Conservation (phyloP, 2,888 invertebrate genomes). For the Ptycholaimellus sp. region DNA sequence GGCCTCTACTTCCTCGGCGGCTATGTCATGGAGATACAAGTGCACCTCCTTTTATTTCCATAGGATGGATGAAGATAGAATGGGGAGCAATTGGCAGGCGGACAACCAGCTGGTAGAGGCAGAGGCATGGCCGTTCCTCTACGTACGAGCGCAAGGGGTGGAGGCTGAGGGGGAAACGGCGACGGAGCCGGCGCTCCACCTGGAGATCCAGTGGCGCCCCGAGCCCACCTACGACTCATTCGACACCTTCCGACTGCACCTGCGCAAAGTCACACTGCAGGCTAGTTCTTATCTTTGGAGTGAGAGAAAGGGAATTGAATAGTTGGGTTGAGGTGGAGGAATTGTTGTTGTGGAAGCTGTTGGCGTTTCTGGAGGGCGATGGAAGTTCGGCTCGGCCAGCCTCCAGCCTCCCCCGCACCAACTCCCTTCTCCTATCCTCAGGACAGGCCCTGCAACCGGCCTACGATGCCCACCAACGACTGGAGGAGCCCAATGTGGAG, state of each 20-base stretch:
- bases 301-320: too few species aligned
- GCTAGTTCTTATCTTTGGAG: too few species aligned
- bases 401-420: not conserved
- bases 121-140: slow-evolving; percentile 56
- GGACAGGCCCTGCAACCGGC: too few species aligned
- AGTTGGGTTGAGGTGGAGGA: slow-evolving; percentile 69
- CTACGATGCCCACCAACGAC: too few species aligned
- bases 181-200: slow-evolving; percentile 46
- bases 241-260: slow-evolving; percentile 51
- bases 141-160: slow-evolving; percentile 37
- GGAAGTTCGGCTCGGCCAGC: slow-evolving; percentile 26
- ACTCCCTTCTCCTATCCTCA: too few species aligned
- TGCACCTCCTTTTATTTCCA: slow-evolving; percentile 10
- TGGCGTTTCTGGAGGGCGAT: slow-evolving; percentile 30
- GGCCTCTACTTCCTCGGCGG: slow-evolving; percentile 41
- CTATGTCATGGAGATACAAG: slow-evolving; percentile 52
- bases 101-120: slow-evolving; percentile 68
- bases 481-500: slow-evolving; percentile 16
- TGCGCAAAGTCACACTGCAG: too few species aligned
- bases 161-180: slow-evolving; percentile 23
- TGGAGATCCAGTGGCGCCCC: slow-evolving; percentile 51
- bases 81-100: slow-evolving; percentile 28
- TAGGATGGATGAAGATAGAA: too few species aligned
- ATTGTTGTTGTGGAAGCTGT: slow-evolving; percentile 45
- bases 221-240: slow-evolving; percentile 52